Evolutionary conservation across 2,113 vertebrate species (phyloP).

Genomic region (Platanista minor): DNA sequence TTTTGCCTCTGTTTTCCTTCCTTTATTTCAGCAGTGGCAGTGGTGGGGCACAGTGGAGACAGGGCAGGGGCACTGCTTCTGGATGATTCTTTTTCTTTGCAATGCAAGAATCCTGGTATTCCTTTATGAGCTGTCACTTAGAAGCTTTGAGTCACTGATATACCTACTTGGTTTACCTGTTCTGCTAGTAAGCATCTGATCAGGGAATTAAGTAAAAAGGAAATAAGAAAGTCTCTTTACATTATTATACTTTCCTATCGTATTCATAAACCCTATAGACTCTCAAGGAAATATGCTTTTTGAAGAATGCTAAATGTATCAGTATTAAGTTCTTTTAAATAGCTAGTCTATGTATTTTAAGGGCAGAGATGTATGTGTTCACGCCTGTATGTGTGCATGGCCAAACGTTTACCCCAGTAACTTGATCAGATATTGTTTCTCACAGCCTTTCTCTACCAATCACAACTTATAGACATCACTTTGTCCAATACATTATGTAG

Average conservation of each 20-base stretch:
- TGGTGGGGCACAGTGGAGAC: neutral
- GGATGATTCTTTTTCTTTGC: neutral
- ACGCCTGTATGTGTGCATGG: fast-evolving
- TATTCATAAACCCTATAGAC: neutral
- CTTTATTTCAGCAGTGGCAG: neutral
- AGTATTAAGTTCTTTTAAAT: neutral
- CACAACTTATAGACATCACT: neutral
- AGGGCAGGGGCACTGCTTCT: neutral
- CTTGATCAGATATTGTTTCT: neutral
- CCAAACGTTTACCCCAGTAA: too few species aligned
- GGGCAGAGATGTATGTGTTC: neutral
- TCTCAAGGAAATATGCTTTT: neutral
- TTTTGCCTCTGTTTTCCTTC: constrained; percentile 35
- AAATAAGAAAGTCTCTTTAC: neutral
- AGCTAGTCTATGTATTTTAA: neutral
- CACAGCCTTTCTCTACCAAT: neutral
- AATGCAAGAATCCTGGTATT: neutral
- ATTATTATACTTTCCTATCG: neutral
- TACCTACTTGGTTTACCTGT: neutral
- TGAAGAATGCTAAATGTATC: neutral
- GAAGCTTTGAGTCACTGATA: neutral
- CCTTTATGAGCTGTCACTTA: neutral
- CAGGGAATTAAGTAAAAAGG: neutral
- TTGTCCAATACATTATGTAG: neutral
- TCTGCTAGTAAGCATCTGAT: neutral